Base-by-base conservation (phyloP, 2,888 invertebrate genomes). In the Agriopis aurantiaria region DNA sequence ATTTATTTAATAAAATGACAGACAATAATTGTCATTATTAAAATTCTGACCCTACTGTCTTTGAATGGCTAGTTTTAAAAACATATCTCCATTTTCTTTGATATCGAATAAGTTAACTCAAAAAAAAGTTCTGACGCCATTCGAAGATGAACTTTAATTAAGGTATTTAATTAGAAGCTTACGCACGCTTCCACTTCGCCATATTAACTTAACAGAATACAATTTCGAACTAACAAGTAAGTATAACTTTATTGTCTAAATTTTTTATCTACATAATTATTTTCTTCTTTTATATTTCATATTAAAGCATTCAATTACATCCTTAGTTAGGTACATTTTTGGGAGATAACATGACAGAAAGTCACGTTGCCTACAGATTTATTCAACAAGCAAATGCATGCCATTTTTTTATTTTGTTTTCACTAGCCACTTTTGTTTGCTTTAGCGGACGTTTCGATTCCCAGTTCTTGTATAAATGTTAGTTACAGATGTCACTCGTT, bases 171-270 rank as follows among this genome's bases (percentile, higher is more conserved):
- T 66, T 72, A 73, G 74, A 62, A 58, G 91, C 90, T 89, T 87
- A 41, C 71, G 88, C 91, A 90, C 89, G 91, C 90, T 89, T 90
- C 69, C 74, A 84, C 83, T 83, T 84, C 64, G 89, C 88, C 85
- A n/a, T 63, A 55, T 45, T 60, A 41, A 49, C 4, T 33, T 49
- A 41, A 14, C 14, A 58, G 9, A 43, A 14, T 57, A 14, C 43
- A 46, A 48, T 10, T 58, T 58, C 12, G 46, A 46, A 58, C 12
- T 56, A 43, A 17, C 14, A 17, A 45, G 45, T 58, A 58, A 45
- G 57, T 58, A 48, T 33, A 17, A 12, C 48, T 12, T 23, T 58
- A 11, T 58, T 9, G 17, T 12, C 9, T 33, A 11, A n/a, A 23
- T 9, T n/a, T 57, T 51, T 12, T 40, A 43, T 43, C 14, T 61